Evolutionary conservation across 2,797 vertebrate species (phyloP), one percentile per base, ranked within the genome.

Genomic region (Rhinatrema bivittatum): DNA sequence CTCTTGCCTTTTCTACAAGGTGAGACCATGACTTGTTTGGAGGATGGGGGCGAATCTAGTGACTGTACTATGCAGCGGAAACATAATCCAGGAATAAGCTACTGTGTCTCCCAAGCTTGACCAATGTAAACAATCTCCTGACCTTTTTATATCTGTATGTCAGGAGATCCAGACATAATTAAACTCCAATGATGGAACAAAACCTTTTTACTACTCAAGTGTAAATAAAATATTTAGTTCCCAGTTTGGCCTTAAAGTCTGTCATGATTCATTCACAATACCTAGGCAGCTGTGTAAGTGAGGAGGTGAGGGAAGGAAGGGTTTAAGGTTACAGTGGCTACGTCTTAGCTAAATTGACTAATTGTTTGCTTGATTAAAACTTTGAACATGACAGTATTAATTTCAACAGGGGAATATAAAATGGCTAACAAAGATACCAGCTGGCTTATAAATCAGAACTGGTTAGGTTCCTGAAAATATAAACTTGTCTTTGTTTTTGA

Each of bases 1-100:
- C 20, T 93, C 91, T 48, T 95, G 92, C 68, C 78, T 99, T 34
- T 98, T 98, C 73, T 98, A 94, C 61, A 98, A 93, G 88, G 96
- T 98, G 62, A 26, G 78, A 46, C 7, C 34, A 29, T 32, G 26
- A 31, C 14, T 15, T n/a, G n/a, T n/a, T n/a, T n/a, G n/a, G n/a
- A n/a, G n/a, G n/a, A n/a, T n/a, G n/a, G n/a, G n/a, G n/a, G 20
- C 56, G n/a, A 39, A 10, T 24, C 29, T 62, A 26, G 26, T 42
- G 59, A 56, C 27, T 32, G 7, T 25, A 11, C 6, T 1, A 23
- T 28, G 4, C 38, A 25, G 19, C 5, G 10, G 18, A 53, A 61
- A n/a, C 35, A 14, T 42, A 35, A 45, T 24, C 3, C 9, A 26
- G 6, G 40, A 3, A 12, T 29, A 14, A 18, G 58, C 3, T 39